Percentiles rank a stretch among this genome's conserved stretches.
These are phyloP conservation scores for Timema cristinae DNA, from an alignment of 2,888 invertebrate genomes.

Conservation along the genomic window DNA sequence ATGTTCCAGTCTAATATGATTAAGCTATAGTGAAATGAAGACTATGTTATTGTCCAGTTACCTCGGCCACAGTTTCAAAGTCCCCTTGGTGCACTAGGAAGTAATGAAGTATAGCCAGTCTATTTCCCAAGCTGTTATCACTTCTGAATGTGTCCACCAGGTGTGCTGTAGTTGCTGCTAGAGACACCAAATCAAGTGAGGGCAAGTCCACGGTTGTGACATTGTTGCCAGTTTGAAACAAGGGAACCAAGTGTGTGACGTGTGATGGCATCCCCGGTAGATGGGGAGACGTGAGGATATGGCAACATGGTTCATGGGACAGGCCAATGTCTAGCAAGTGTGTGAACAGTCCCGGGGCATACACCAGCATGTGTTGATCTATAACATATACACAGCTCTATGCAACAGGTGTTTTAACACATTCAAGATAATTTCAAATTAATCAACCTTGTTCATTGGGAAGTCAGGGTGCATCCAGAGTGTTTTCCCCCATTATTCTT, in stretches of 20 bases:
- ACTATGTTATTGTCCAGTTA: conserved; percentile 38
- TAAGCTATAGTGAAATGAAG: too few relatives aligned
- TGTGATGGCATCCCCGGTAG: conserved; percentile 58
- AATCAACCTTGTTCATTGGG: too few relatives aligned
- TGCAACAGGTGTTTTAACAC: too few relatives aligned
- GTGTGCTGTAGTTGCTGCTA: conserved; percentile 62
- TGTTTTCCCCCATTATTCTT: too few relatives aligned
- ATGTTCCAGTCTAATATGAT: too few relatives aligned
- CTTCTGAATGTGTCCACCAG: conserved; percentile 41
- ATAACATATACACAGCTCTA: neutral
- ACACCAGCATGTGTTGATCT: conserved; percentile 78
- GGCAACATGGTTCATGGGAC: conserved; percentile 79
- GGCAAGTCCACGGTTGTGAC: conserved; percentile 56
- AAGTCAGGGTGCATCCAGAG: too few relatives aligned
- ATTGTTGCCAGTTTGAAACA: conserved; percentile 45
- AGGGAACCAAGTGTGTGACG: conserved; percentile 64
- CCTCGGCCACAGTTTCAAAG: conserved; percentile 68
- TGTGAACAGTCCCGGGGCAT: conserved; percentile 77
- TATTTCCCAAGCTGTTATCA: conserved; percentile 57
- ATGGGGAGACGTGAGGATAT: conserved; percentile 58
- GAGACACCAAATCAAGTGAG: conserved; percentile 66
- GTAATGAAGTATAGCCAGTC: conserved; percentile 77
- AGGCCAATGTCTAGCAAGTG: conserved; percentile 81
- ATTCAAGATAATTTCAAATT: too few relatives aligned
- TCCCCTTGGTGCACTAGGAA: conserved; percentile 74